A percentile compares a stretch with the other conserved stretches of the same genome.
Evolutionary conservation across 2,797 vertebrate species (phyloP).

Genomic region (Parauchenoglanis punctatus): DNA sequence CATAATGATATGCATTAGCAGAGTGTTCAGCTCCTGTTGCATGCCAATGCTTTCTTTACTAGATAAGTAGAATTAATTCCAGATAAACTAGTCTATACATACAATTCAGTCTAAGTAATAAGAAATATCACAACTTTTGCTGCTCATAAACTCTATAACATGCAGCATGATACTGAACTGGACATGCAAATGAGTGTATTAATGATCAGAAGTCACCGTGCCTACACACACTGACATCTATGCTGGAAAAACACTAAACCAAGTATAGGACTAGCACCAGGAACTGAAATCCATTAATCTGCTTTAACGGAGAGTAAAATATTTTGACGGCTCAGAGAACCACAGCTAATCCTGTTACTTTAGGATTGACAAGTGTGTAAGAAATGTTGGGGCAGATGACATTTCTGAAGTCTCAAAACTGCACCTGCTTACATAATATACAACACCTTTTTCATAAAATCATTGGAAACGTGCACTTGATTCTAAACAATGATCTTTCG

Average conservation of each 20-base stretch:
- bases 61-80: background rate
- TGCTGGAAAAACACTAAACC: background rate
- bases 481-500: background rate
- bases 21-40: background rate
- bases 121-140: background rate
- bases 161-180: background rate
- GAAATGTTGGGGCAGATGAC: background rate
- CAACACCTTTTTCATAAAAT: background rate
- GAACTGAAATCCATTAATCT: background rate
- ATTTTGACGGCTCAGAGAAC: background rate
- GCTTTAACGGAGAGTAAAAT: background rate
- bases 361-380: background rate
- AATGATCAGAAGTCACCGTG: background rate
- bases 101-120: background rate
- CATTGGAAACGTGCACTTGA: background rate
- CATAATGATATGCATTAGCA: slow-evolving; percentile 1
- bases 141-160: background rate
- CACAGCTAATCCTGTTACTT: background rate
- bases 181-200: background rate
- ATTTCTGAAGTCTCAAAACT: background rate
- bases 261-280: background rate
- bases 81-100: background rate
- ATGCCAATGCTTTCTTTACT: background rate
- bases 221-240: background rate
- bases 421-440: background rate